These are phyloP conservation scores for Danio choprae DNA, from an alignment of 2,797 vertebrate species.

Conservation along the genomic window DNA sequence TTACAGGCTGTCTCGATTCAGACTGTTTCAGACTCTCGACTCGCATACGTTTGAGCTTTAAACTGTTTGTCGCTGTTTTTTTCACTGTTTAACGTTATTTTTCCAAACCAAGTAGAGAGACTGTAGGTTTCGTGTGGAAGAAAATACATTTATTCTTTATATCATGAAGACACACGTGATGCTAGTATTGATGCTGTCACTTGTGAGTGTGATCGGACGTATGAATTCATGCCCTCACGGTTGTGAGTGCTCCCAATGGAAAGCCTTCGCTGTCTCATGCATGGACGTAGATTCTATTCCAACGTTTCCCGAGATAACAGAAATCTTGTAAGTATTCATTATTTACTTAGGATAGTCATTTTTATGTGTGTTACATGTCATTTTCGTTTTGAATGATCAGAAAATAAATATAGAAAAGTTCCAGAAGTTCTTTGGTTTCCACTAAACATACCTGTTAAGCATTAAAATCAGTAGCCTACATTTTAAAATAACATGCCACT, in stretches of 20 bases:
- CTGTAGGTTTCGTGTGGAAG: background rate
- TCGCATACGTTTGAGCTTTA: background rate
- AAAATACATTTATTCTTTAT: background rate
- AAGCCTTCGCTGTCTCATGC: slow-evolving; percentile 85
- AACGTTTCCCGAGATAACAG: slow-evolving; percentile 83
- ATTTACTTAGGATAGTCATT: background rate
- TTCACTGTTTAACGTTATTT: background rate
- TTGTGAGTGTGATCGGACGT: slow-evolving; percentile 51
- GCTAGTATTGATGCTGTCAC: slow-evolving; percentile 65
- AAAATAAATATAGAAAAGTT: too few relatives aligned
- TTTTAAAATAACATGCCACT: too few relatives aligned
- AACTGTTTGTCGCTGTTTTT: slow-evolving; percentile 7
- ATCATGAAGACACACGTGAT: slow-evolving; percentile 64
- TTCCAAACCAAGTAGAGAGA: background rate
- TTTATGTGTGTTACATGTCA: background rate
- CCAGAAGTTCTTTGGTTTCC: too few relatives aligned
- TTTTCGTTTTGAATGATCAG: too few relatives aligned
- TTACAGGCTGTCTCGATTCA: slow-evolving; percentile 45
- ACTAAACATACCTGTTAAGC: too few relatives aligned
- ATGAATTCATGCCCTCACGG: slow-evolving; percentile 71
- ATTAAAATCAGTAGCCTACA: too few relatives aligned
- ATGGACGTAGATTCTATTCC: slow-evolving; percentile 85
- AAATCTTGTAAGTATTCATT: slow-evolving; percentile 87
- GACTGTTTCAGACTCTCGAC: background rate
- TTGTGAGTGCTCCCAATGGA: slow-evolving; percentile 89